phyloP scores from a whole-genome alignment of 2,113 vertebrate species.

The Prionailurus bengalensis region DNA sequence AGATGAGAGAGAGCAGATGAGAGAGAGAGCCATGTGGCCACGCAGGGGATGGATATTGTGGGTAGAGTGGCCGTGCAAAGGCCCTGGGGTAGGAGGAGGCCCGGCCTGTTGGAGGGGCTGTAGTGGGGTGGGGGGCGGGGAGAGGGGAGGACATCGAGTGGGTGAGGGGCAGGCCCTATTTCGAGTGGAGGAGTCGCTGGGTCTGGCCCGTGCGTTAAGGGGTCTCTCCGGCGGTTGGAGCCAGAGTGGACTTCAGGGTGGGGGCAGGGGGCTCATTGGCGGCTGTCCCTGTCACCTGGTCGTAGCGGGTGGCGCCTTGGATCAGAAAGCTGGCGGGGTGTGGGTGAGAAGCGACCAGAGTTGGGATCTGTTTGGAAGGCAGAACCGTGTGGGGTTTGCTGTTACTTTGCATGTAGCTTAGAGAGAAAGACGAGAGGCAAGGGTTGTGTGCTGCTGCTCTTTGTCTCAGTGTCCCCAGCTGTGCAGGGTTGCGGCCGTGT shows the following conservation, averaged over 20 bases:
- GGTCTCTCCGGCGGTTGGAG: not conserved
- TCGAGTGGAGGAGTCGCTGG: not conserved
- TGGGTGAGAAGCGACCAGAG: not conserved
- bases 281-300: not conserved
- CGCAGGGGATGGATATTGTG: not conserved
- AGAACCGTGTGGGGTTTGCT: not conserved
- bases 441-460: not conserved
- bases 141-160: not conserved
- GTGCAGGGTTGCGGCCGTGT: not conserved
- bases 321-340: not conserved
- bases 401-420: not conserved
- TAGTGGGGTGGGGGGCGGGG: not conserved
- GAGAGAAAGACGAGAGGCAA: not conserved
- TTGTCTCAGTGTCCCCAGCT: not conserved
- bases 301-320: not conserved
- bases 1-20: not conserved
- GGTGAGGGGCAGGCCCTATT: not conserved
- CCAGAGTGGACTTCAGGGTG: not conserved
- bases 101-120: not conserved
- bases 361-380: not conserved
- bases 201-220: not conserved
- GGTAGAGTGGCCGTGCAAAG: not conserved
- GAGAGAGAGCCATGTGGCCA: not conserved
- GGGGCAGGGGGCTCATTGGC: fast-evolving
- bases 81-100: not conserved